A percentile compares a stretch with the other conserved stretches of the same genome.
These are phyloP conservation scores for Tortrix viridana DNA, from an alignment of 2,888 invertebrate genomes.

Conservation along the genomic window DNA sequence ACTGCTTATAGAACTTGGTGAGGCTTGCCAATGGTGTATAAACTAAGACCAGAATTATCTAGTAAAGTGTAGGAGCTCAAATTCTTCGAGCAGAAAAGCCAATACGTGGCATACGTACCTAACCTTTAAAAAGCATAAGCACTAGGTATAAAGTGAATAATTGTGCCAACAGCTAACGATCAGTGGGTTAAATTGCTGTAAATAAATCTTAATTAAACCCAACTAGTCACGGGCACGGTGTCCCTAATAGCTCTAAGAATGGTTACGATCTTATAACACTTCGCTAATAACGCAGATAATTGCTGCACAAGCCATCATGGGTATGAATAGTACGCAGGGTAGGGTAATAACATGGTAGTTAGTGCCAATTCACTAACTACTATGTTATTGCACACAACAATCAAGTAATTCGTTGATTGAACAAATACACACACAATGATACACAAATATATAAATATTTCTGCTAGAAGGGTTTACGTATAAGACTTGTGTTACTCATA, in stretches of 20 bases:
- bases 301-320: conserved; percentile 1
- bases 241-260: conserved; percentile 5
- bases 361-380: too few species aligned
- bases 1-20: conserved; percentile 35
- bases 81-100: too few species aligned
- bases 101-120: too few species aligned
- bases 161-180: conserved; percentile 35
- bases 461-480: too few species aligned
- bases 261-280: conserved; percentile 7
- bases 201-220: conserved; percentile 44
- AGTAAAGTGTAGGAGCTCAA: background rate
- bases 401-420: too few species aligned
- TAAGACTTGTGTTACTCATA: too few species aligned
- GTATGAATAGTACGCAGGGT: background rate
- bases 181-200: conserved; percentile 43
- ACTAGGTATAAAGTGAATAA: conserved; percentile 3
- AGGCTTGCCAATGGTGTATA: conserved; percentile 1
- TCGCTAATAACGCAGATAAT: conserved; percentile 1
- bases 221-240: conserved; percentile 17
- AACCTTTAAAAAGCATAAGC: background rate
- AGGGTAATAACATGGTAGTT: conserved; percentile 5
- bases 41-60: background rate
- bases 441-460: too few species aligned
- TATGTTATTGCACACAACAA: too few species aligned
- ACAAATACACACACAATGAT: too few species aligned